Percentiles rank a stretch among this genome's conserved stretches.
Evolutionary conservation across 2,888 invertebrate genomes (phyloP).

Genomic region (Drosophila tanythrix): DNA sequence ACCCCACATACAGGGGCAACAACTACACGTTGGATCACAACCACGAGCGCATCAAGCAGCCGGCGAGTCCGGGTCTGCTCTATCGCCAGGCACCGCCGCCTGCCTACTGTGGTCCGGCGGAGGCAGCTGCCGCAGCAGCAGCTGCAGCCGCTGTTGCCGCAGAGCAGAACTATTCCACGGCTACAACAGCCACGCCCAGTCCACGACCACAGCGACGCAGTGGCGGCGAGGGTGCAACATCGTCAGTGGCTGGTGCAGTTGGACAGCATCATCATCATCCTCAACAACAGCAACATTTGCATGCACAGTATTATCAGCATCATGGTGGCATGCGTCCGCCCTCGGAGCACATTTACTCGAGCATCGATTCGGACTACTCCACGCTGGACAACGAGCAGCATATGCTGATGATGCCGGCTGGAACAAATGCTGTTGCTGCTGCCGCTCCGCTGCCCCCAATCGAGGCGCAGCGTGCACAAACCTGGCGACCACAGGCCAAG

Average conservation of each 20-base stretch:
- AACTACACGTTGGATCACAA: constrained; percentile 91
- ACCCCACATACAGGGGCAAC: constrained; percentile 91
- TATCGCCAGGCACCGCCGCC: constrained; percentile 85
- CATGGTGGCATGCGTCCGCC: constrained; percentile 87
- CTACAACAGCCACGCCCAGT: constrained; percentile 88
- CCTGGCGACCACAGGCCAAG: constrained; percentile 86
- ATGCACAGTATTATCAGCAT: constrained; percentile 82
- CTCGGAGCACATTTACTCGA: constrained; percentile 95
- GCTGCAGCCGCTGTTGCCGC: constrained; percentile 36
- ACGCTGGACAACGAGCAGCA: constrained; percentile 85
- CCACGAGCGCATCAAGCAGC: constrained; percentile 84
- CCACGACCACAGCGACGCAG: constrained; percentile 86
- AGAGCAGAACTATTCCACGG: constrained; percentile 88
- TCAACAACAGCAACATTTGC: constrained; percentile 65
- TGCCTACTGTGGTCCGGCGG: constrained; percentile 85
- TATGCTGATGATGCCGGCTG: constrained; percentile 83
- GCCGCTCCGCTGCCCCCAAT: constrained; percentile 47
- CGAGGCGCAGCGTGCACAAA: constrained; percentile 69
- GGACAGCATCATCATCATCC: constrained; percentile 21
- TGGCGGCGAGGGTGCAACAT: constrained; percentile 45
- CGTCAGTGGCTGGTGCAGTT: constrained; percentile 78
- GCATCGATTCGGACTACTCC: constrained; percentile 93
- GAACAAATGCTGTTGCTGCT: constrained; percentile 40
- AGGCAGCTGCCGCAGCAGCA: constrained; percentile 62
- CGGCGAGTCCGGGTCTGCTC: constrained; percentile 84